Conservation (phyloP, 2,113 vertebrate species). For the Larimichthys polyactis region DNA sequence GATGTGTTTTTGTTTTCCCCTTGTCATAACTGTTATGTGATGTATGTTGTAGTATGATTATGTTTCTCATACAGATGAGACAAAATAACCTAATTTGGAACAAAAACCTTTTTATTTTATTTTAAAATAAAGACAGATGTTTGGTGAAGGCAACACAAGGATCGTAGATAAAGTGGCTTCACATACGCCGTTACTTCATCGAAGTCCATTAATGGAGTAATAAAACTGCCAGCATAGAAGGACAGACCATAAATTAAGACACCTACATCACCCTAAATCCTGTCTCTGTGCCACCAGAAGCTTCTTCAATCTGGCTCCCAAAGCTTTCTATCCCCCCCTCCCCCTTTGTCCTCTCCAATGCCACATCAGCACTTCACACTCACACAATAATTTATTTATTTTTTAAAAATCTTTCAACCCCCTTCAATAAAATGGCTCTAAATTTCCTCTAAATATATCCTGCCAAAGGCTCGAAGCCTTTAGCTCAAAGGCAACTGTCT, state of each 20-base stretch:
- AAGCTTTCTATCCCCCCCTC: neutral
- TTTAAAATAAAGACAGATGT: constrained; percentile 52
- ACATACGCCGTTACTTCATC: constrained; percentile 56
- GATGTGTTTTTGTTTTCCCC: constrained; percentile 16
- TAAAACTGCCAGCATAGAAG: constrained; percentile 67
- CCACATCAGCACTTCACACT: constrained; percentile 41
- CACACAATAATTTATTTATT: neutral
- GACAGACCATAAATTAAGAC: constrained; percentile 60
- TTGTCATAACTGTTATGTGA: constrained; percentile 16
- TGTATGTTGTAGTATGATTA: constrained; percentile 13
- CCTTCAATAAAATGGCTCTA: neutral
- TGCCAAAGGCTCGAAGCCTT: constrained; percentile 46
- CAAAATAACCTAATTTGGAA: constrained; percentile 31
- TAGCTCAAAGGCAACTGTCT: constrained; percentile 38
- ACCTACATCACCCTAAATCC: constrained; percentile 58
- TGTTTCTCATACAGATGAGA: constrained; percentile 29
- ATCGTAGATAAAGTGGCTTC: constrained; percentile 49
- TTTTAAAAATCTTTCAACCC: constrained; percentile 14
- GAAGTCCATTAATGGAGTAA: constrained; percentile 71
- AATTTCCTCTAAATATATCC: constrained; percentile 12
- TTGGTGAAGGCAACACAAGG: constrained; percentile 34
- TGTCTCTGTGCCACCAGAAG: constrained; percentile 26
- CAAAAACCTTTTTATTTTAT: constrained; percentile 3
- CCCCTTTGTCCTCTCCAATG: constrained; percentile 20
- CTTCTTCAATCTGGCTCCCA: constrained; percentile 29